A percentile compares a stretch with the other conserved stretches of the same genome.
These are phyloP conservation scores for Merodon equestris DNA, from an alignment of 2,888 invertebrate species.

Conservation along the genomic window DNA sequence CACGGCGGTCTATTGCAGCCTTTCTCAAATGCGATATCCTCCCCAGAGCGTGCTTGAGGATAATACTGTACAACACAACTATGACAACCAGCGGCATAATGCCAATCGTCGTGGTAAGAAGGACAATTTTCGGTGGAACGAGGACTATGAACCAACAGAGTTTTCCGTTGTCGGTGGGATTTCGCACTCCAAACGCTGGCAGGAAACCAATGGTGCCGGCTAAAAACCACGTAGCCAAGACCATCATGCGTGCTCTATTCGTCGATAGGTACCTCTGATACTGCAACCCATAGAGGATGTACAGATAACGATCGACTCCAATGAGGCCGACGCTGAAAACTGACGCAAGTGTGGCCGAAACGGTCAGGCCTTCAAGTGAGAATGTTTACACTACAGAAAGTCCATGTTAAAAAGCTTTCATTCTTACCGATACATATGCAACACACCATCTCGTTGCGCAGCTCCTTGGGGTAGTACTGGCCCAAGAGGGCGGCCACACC, in stretches of 20 bases:
- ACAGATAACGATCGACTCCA: constrained; percentile 83
- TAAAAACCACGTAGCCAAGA: constrained; percentile 81
- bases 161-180: constrained; percentile 80
- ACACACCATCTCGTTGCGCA: constrained; percentile 77
- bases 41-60: constrained; percentile 81
- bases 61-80: constrained; percentile 81
- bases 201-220: constrained; percentile 82
- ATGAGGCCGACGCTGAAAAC: constrained; percentile 83
- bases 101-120: constrained; percentile 81
- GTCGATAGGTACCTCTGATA: constrained; percentile 83
- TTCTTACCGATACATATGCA: constrained; percentile 77
- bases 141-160: constrained; percentile 82
- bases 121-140: constrained; percentile 81
- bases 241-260: constrained; percentile 81
- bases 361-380: constrained; percentile 80
- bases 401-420: background rate
- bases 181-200: constrained; percentile 82
- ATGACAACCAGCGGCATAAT: constrained; percentile 80
- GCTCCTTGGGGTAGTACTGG: constrained; percentile 77
- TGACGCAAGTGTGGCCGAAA: constrained; percentile 83
- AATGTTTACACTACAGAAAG: constrained; percentile 1
- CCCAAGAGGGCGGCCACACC: constrained; percentile 82
- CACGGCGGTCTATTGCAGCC: constrained; percentile 74
- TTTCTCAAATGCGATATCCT: constrained; percentile 80
- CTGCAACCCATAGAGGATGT: constrained; percentile 83